Percentiles rank a stretch among this genome's conserved stretches.
phyloP scores from a whole-genome alignment of 1,140 invertebrate species.

The Drosophila bocqueti region DNA sequence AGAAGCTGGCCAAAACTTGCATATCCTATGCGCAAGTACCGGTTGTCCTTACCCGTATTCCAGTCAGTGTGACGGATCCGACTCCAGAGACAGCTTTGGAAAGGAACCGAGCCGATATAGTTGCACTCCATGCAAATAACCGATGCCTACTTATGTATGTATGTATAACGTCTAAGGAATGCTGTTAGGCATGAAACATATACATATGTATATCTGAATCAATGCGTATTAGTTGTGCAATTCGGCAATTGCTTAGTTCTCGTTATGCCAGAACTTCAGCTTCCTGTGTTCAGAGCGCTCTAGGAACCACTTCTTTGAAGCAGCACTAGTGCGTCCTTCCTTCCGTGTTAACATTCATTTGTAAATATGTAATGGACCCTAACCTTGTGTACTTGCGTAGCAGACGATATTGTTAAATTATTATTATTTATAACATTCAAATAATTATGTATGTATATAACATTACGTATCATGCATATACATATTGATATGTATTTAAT shows the following conservation, averaged over 20 bases:
- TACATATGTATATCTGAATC: slow-evolving; percentile 35
- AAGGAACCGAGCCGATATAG: slow-evolving; percentile 45
- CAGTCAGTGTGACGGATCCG: slow-evolving; percentile 16
- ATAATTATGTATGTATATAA: slow-evolving; percentile 50
- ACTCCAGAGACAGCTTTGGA: slow-evolving; percentile 45
- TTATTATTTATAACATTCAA: slow-evolving; percentile 47
- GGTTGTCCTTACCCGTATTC: slow-evolving; percentile 5
- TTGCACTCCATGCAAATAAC: slow-evolving; percentile 16
- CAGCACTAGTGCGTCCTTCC: slow-evolving; percentile 9
- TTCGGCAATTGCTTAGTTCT: slow-evolving; percentile 62
- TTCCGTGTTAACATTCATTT: slow-evolving; percentile 72
- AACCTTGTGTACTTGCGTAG: slow-evolving; percentile 55
- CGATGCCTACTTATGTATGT: slow-evolving; percentile 19
- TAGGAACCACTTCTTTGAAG: slow-evolving; percentile 8
- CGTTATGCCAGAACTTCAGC: slow-evolving; percentile 15
- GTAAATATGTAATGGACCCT: slow-evolving; percentile 73
- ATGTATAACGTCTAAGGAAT: slow-evolving; percentile 40
- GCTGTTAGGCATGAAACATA: slow-evolving; percentile 49
- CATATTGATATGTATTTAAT: slow-evolving; percentile 68
- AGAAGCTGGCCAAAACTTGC: slow-evolving; percentile 8
- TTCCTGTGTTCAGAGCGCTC: slow-evolving; percentile 21
- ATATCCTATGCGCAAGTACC: slow-evolving; percentile 17
- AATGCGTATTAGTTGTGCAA: slow-evolving; percentile 43
- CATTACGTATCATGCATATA: slow-evolving; percentile 44
- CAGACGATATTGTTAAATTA: slow-evolving; percentile 75